Conservation (phyloP, 1,140 invertebrate species). For the Oreohelix idahoensis region DNA sequence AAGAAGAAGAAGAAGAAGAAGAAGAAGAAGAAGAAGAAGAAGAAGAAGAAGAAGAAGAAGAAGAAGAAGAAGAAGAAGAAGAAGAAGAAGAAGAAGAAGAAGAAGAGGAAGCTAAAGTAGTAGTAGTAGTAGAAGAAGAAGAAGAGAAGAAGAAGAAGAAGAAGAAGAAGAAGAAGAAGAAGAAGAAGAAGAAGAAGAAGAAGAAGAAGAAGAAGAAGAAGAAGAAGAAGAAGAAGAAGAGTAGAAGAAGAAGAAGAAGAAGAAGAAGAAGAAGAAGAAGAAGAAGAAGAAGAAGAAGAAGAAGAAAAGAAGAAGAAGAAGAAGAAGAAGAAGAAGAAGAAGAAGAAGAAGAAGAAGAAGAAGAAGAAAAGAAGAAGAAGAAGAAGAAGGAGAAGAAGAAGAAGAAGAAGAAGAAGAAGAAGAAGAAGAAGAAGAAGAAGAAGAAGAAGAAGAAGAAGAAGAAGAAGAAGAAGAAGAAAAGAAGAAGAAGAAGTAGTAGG, state of each 20-base stretch:
- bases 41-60: constrained; percentile 16
- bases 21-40: constrained; percentile 2
- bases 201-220: neutral
- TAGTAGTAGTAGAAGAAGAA: neutral
- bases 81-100: constrained; percentile 16
- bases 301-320: neutral
- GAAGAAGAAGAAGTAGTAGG: too few species aligned
- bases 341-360: constrained; percentile 10
- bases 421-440: neutral
- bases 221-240: too few species aligned
- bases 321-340: neutral
- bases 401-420: neutral
- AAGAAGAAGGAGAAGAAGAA: neutral
- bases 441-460: neutral
- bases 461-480: neutral
- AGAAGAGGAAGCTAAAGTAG: neutral
- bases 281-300: neutral
- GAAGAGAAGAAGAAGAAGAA: constrained; percentile 2
- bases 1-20: constrained; percentile 24
- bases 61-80: neutral
- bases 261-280: neutral
- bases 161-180: neutral
- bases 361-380: too few species aligned
- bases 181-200: constrained; percentile 10
- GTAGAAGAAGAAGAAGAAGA: neutral